Conservation (phyloP, 2,888 invertebrate genomes). For the Hyalella azteca region DNA sequence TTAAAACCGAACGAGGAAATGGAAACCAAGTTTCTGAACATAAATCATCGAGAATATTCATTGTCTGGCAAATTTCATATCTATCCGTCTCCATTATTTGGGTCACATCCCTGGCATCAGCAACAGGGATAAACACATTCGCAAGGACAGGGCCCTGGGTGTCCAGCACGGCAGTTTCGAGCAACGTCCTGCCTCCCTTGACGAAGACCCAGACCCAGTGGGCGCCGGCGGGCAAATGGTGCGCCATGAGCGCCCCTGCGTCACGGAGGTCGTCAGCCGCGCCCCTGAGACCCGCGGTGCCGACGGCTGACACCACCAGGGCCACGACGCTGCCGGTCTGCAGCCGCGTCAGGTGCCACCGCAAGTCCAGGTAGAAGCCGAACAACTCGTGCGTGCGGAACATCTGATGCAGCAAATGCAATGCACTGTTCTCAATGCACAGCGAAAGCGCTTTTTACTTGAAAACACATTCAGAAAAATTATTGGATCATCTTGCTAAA, state of each 20-base stretch:
- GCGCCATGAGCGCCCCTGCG: conserved; percentile 46
- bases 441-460: too few relatives aligned
- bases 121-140: conserved; percentile 22
- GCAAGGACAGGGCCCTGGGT: conserved; percentile 25
- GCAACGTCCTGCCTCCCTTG: conserved; percentile 53
- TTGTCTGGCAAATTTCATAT: background rate
- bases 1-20: background rate
- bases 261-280: background rate
- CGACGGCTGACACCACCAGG: background rate
- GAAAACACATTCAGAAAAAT: too few relatives aligned
- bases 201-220: conserved; percentile 56
- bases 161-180: conserved; percentile 40
- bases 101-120: too few relatives aligned
- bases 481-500: too few relatives aligned
- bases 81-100: background rate
- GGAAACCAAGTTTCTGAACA: background rate
- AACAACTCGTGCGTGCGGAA: background rate
- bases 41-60: background rate
- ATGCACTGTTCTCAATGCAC: background rate
- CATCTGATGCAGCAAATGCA: background rate
- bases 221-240: conserved; percentile 40
- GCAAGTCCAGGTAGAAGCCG: conserved; percentile 9
- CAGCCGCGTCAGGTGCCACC: conserved; percentile 8
- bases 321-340: background rate
- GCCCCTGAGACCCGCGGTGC: conserved; percentile 25